These are phyloP conservation scores for Nothocercus nigrocapillus DNA, from an alignment of 2,113 vertebrate genomes.

Conservation along the genomic window DNA sequence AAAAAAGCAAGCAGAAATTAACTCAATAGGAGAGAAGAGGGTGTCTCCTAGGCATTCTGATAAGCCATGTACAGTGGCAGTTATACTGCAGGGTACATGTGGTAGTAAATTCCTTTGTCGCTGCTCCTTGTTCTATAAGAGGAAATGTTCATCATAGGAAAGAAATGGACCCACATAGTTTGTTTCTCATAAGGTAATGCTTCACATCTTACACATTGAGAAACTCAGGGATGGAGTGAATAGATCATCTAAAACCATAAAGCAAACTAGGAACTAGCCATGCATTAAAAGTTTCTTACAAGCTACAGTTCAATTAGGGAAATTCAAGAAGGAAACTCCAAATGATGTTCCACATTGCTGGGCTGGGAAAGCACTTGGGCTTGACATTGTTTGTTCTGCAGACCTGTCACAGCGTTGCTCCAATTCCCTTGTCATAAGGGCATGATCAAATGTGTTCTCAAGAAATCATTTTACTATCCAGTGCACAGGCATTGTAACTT, in stretches of 20 bases:
- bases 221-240: not conserved
- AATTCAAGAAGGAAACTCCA: not conserved
- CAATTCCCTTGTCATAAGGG: not conserved
- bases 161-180: not conserved
- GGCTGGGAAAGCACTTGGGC: not conserved
- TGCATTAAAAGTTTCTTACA: not conserved
- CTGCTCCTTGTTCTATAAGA: not conserved
- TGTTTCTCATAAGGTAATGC: not conserved
- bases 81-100: not conserved
- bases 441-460: not conserved
- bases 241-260: not conserved
- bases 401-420: not conserved
- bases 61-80: not conserved
- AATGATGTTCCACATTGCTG: not conserved
- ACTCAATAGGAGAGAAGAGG: accelerated
- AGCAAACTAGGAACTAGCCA: not conserved
- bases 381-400: not conserved
- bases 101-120: not conserved
- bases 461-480: too few species aligned
- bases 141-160: not conserved
- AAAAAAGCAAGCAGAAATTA: not conserved
- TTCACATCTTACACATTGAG: not conserved
- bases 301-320: not conserved
- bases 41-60: not conserved
- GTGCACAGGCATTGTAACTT: not conserved